Conservation (phyloP, 2,113 vertebrate genomes). For the Scomber colias region DNA sequence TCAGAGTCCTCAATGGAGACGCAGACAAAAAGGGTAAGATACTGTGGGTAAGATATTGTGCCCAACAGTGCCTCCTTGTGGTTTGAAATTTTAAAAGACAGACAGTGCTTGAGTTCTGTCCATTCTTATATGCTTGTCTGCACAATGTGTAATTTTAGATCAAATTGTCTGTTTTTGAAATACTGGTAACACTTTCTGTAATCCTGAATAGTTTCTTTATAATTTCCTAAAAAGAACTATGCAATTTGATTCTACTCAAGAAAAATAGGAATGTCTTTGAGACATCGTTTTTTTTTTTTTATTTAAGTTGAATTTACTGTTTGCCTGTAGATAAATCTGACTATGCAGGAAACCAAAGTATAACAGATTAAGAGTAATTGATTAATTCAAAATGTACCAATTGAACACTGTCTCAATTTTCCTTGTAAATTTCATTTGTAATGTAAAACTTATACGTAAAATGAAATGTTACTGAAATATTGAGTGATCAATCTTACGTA, state of each 20-base stretch:
- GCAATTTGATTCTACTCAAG: background rate
- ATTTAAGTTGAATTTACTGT: background rate
- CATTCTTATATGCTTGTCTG: too few relatives aligned
- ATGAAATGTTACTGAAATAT: background rate
- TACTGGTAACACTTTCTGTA: background rate
- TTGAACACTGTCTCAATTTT: too few relatives aligned
- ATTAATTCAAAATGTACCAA: too few relatives aligned
- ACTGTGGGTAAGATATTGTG: background rate
- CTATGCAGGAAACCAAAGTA: too few relatives aligned
- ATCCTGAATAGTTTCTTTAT: background rate
- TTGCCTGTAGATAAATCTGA: too few relatives aligned
- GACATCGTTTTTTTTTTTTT: too few relatives aligned
- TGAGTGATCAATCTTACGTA: background rate
- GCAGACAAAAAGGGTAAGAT: conserved; percentile 78
- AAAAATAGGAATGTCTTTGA: background rate
- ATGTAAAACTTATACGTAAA: background rate
- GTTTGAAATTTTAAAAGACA: background rate
- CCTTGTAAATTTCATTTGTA: too few relatives aligned
- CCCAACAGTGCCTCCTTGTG: conserved; percentile 35
- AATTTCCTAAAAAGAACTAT: background rate
- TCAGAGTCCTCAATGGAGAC: conserved; percentile 70
- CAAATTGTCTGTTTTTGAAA: background rate
- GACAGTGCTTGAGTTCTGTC: too few relatives aligned
- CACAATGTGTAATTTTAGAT: too few relatives aligned
- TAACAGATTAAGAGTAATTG: too few relatives aligned